Conservation (phyloP, 1,140 invertebrate species). For the Drosophila nigromelanica region DNA sequence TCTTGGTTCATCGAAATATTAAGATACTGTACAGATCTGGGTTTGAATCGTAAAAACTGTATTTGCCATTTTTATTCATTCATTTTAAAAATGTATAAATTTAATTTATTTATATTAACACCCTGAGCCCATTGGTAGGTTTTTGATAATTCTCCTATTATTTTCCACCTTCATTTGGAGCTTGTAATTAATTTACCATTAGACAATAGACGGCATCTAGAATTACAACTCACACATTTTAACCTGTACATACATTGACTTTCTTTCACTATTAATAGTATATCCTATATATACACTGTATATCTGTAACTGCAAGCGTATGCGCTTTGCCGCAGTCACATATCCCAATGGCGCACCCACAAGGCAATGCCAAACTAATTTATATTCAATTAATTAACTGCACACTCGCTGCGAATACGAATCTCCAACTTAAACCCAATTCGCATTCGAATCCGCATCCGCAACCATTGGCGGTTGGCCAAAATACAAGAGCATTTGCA, state of each 20-base stretch:
- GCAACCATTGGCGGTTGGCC: slow-evolving; percentile 44
- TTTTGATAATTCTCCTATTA: too few relatives aligned
- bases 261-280: background rate
- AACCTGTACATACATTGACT: background rate
- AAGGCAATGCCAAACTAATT: slow-evolving; percentile 38
- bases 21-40: too few relatives aligned
- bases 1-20: too few relatives aligned
- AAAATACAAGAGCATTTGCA: slow-evolving; percentile 26
- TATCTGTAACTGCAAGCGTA: background rate
- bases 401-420: slow-evolving; percentile 14
- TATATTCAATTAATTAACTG: slow-evolving; percentile 57
- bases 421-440: slow-evolving; percentile 1
- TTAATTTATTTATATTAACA: too few relatives aligned
- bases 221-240: slow-evolving; percentile 3
- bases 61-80: too few relatives aligned
- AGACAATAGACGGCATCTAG: background rate
- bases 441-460: slow-evolving; percentile 21
- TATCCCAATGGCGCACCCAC: background rate
- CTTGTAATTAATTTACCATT: background rate
- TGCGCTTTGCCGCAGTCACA: background rate
- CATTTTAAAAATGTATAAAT: too few relatives aligned
- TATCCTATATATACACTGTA: background rate
- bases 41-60: too few relatives aligned
- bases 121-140: too few relatives aligned
- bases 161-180: too few relatives aligned